Conservation (phyloP, 2,113 vertebrate genomes). For the Tragelaphus scriptus region DNA sequence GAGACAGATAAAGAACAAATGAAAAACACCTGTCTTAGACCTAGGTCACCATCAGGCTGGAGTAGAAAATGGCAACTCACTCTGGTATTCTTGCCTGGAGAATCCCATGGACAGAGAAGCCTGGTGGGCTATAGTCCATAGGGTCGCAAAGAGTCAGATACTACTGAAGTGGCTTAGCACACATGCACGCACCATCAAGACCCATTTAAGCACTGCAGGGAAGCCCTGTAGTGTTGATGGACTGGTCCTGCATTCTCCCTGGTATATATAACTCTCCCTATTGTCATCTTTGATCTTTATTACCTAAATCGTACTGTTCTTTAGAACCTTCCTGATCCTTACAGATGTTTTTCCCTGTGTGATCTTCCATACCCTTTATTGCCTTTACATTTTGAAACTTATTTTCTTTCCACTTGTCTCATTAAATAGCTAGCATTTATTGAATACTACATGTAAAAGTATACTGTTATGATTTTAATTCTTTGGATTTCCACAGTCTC, state of each 20-base stretch:
- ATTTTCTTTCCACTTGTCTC: neutral
- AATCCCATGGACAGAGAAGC: neutral
- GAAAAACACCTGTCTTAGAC: neutral
- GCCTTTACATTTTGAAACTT: neutral
- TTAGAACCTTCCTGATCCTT: neutral
- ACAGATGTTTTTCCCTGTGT: neutral
- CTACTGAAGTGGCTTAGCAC: neutral
- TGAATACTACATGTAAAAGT: neutral
- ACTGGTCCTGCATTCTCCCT: neutral
- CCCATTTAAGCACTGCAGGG: neutral
- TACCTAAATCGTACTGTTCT: neutral
- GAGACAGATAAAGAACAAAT: neutral
- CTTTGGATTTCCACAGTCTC: neutral
- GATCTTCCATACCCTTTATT: neutral
- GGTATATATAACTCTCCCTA: neutral
- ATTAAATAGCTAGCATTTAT: neutral
- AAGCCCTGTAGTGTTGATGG: neutral
- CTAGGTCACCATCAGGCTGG: neutral
- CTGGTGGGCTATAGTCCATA: neutral
- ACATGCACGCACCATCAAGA: accelerated
- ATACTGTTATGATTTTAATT: neutral
- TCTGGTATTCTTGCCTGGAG: neutral
- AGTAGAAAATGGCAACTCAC: neutral
- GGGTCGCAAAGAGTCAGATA: neutral
- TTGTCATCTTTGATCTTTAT: neutral